Evolutionary conservation across 2,888 invertebrate species (phyloP).

Genomic region (Ectropis crepuscularia): DNA sequence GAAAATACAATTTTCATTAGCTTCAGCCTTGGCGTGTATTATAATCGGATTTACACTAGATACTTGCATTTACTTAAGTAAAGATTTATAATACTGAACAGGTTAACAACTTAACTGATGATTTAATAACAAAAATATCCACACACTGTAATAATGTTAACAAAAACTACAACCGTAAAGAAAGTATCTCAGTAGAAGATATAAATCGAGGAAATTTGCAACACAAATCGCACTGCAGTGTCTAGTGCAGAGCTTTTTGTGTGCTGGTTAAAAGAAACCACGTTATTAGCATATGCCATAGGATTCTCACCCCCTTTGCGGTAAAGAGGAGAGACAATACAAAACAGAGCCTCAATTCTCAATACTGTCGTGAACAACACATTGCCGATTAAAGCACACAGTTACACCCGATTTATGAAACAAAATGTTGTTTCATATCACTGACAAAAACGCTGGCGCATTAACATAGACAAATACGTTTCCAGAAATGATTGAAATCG

Average conservation of each 20-base stretch:
- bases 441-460: constrained; percentile 62
- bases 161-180: constrained; percentile 10
- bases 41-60: background rate
- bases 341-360: constrained; percentile 52
- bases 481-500: constrained; percentile 45
- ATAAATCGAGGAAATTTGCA: constrained; percentile 74
- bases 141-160: constrained; percentile 2
- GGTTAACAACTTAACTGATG: constrained; percentile 1
- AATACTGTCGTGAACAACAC: constrained; percentile 61
- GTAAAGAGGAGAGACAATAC: constrained; percentile 48
- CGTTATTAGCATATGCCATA: constrained; percentile 80
- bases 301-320: constrained; percentile 64
- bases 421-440: constrained; percentile 79
- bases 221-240: constrained; percentile 84
- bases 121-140: background rate
- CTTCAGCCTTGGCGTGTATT: background rate
- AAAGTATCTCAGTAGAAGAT: constrained; percentile 38
- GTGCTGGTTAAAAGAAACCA: constrained; percentile 77
- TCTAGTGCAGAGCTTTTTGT: constrained; percentile 84
- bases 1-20: constrained; percentile 1
- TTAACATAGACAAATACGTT: constrained; percentile 39
- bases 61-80: background rate
- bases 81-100: background rate
- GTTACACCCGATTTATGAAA: constrained; percentile 75
- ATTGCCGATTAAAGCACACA: constrained; percentile 75